These are phyloP conservation scores for Sarcophaga caerulescens DNA, from an alignment of 2,888 invertebrate genomes.

Conservation along the genomic window DNA sequence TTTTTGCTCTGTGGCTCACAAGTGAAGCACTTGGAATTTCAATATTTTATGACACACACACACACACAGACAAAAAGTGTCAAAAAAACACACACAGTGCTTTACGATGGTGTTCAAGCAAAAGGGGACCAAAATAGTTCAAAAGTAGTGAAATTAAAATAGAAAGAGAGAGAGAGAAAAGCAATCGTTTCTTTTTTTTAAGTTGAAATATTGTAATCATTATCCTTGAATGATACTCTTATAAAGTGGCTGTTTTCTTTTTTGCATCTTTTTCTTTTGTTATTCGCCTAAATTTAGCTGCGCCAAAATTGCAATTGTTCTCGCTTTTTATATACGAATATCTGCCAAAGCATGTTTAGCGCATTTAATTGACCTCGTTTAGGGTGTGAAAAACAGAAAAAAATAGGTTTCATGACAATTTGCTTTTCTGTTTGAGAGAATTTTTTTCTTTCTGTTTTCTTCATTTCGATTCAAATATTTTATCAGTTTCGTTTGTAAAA, in stretches of 20 bases:
- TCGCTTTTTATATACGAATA: background rate
- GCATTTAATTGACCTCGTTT: background rate
- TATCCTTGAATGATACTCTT: background rate
- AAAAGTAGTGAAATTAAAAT: background rate
- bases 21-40: slow-evolving; percentile 52
- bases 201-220: background rate
- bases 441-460: background rate
- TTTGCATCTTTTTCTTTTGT: background rate
- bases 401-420: too few species aligned
- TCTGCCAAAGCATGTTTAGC: background rate
- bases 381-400: background rate
- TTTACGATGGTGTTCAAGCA: background rate
- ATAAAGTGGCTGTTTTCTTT: background rate
- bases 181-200: background rate
- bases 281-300: background rate
- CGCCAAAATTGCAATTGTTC: background rate
- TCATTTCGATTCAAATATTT: background rate
- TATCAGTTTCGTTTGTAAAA: too few species aligned
- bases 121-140: background rate
- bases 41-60: slow-evolving; percentile 44
- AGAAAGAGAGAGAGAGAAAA: background rate
- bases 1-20: slow-evolving; percentile 12
- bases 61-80: slow-evolving; percentile 36
- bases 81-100: slow-evolving; percentile 42
- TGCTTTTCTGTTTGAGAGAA: background rate